Percentiles rank a stretch among this genome's conserved stretches.
These are phyloP conservation scores for Pheosia tremula DNA, from an alignment of 2,888 invertebrate species.

Conservation along the genomic window DNA sequence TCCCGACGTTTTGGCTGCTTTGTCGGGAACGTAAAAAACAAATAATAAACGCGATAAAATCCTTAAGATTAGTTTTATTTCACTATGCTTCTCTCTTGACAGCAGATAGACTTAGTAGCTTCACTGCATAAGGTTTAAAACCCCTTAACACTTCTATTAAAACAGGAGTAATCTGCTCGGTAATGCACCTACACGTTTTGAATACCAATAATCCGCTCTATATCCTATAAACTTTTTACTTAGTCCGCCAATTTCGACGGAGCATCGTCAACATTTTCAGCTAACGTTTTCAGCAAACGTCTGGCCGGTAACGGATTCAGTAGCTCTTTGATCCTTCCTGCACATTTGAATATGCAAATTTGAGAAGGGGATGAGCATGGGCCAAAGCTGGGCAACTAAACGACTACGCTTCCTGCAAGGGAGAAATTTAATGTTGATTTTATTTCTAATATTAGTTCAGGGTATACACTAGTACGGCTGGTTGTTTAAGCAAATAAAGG, in stretches of 20 bases:
- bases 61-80: too few relatives aligned
- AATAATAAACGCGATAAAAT: too few relatives aligned
- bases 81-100: too few relatives aligned
- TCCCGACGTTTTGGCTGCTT: too few relatives aligned
- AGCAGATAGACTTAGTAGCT: too few relatives aligned
- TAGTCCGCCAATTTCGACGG: slow-evolving; percentile 14
- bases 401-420: slow-evolving; percentile 13
- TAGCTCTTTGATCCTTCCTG: slow-evolving; percentile 58
- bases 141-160: not conserved
- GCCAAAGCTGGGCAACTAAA: slow-evolving; percentile 35
- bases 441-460: slow-evolving; percentile 33
- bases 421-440: slow-evolving; percentile 36
- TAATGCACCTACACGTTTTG: not conserved
- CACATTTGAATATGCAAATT: slow-evolving; percentile 70
- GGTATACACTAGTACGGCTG: slow-evolving; percentile 7
- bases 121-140: not conserved
- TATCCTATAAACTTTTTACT: slow-evolving; percentile 22
- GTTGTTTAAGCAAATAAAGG: slow-evolving; percentile 19
- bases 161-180: not conserved
- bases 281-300: slow-evolving; percentile 31
- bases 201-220: slow-evolving; percentile 11
- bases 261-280: slow-evolving; percentile 14
- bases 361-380: slow-evolving; percentile 31
- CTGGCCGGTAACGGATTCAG: slow-evolving; percentile 40
- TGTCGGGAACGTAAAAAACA: too few relatives aligned